phyloP scores from a whole-genome alignment of 2,797 vertebrate genomes.

The Petrocephalus sullivani region DNA sequence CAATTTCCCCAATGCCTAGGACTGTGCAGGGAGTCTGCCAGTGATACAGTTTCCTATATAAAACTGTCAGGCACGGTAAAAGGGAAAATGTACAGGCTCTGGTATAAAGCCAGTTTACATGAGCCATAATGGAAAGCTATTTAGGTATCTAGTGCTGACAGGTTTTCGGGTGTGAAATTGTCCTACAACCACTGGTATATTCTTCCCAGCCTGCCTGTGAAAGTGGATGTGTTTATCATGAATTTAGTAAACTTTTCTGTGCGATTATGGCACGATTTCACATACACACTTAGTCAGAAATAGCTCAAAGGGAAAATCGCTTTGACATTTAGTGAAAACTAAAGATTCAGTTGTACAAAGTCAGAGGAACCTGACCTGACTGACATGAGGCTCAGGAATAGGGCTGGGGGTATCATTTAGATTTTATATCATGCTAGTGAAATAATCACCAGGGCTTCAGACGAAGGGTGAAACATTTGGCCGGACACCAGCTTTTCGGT shows the following conservation, averaged over 20 bases:
- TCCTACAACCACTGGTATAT: not conserved
- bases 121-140: not conserved
- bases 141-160: not conserved
- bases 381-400: not conserved
- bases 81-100: not conserved
- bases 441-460: too few relatives aligned
- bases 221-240: not conserved
- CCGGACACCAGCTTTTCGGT: too few relatives aligned
- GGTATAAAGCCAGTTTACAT: not conserved
- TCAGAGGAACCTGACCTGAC: not conserved
- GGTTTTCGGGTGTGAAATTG: not conserved
- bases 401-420: too few relatives aligned
- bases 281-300: constrained; percentile 24
- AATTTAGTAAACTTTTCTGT: not conserved
- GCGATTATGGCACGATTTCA: not conserved
- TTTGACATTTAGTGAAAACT: constrained; percentile 24
- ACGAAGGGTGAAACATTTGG: too few relatives aligned
- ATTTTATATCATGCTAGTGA: too few relatives aligned
- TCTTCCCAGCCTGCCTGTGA: not conserved
- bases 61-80: not conserved
- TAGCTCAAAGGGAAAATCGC: constrained; percentile 23
- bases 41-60: not conserved
- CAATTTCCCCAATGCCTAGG: not conserved
- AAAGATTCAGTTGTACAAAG: constrained; percentile 20
- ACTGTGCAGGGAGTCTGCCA: not conserved